Conservation (phyloP, 2,113 vertebrate species). For the Dipodomys ordii region DNA sequence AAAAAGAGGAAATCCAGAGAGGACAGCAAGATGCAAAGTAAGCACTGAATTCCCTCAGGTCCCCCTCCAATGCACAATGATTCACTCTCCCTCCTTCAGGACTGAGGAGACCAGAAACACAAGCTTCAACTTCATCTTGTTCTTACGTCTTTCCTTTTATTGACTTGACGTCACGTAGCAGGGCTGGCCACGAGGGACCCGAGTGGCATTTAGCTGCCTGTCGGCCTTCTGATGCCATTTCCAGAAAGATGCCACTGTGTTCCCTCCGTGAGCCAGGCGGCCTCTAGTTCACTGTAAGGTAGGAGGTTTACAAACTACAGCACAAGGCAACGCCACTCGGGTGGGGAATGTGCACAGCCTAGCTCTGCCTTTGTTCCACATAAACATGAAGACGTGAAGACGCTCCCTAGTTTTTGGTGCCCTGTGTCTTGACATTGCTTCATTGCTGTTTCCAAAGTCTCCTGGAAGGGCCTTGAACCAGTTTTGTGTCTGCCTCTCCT, state of each 20-base stretch:
- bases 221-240: background rate
- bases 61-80: background rate
- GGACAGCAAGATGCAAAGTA: background rate
- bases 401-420: background rate
- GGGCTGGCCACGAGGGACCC: background rate
- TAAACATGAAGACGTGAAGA: slow-evolving; percentile 13
- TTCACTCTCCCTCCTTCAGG: background rate
- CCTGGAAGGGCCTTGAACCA: background rate
- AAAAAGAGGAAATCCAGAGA: background rate
- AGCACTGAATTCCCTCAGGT: background rate
- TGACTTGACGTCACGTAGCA: background rate
- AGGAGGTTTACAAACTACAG: background rate
- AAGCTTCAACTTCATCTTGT: background rate
- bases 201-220: fast-evolving
- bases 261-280: too few relatives aligned
- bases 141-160: background rate
- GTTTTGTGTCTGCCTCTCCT: background rate
- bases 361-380: background rate
- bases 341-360: background rate
- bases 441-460: background rate
- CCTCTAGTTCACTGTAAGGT: background rate
- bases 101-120: background rate
- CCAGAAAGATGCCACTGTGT: background rate
- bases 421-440: background rate
- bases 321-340: too few relatives aligned